Evolutionary conservation across 2,888 invertebrate species (phyloP).

Genomic region (Melanchra persicariae): DNA sequence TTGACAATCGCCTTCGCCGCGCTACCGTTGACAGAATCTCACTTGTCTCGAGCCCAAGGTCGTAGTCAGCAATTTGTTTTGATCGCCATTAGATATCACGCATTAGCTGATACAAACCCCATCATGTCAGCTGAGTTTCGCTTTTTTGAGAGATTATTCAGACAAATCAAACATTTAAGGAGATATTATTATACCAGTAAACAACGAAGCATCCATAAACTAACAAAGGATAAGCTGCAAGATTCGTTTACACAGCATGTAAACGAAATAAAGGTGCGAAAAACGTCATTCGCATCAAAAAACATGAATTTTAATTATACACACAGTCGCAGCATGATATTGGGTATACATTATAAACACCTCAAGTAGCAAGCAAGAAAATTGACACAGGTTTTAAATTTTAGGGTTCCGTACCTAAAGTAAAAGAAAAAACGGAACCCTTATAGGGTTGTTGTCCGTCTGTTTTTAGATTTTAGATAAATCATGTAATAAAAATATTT

Average conservation of each 20-base stretch:
- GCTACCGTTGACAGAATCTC: no score
- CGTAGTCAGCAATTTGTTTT: no score
- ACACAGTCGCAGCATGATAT: background rate
- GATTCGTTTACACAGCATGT: background rate
- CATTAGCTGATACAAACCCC: no score
- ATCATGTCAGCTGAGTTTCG: no score
- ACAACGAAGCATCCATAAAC: background rate
- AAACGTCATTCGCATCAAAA: background rate
- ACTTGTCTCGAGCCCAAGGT: no score
- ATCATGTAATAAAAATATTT: no score
- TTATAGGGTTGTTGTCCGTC: no score
- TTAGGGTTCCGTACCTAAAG: no score
- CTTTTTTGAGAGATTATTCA: background rate
- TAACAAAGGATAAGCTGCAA: background rate
- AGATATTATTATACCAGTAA: background rate
- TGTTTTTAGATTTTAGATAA: no score
- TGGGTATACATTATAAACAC: background rate
- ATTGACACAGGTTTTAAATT: slow-evolving; percentile 14
- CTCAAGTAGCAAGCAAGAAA: background rate
- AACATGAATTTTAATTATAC: background rate
- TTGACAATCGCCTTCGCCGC: no score
- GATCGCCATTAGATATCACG: no score
- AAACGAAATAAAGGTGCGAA: slow-evolving; percentile 9
- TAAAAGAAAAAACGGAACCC: no score
- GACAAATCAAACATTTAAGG: background rate